Conservation (phyloP, 2,797 vertebrate species). For the Anguilla marmorata region DNA sequence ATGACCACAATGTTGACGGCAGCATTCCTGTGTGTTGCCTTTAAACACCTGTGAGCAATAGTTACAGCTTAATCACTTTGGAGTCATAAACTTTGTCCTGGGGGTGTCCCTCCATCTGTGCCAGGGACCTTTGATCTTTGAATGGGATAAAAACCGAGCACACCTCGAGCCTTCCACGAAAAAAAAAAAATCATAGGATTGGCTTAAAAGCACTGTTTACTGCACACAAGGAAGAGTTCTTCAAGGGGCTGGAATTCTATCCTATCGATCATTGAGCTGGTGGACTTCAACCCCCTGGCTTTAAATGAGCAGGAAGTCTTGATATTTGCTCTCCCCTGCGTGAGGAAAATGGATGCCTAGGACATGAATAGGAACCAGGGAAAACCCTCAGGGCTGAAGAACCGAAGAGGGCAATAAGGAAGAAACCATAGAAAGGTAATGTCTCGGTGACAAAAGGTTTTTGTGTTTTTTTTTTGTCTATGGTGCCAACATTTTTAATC, state of each 20-base stretch:
- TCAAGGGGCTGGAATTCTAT: background rate
- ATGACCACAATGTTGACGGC: background rate
- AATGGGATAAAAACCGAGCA: constrained; percentile 34
- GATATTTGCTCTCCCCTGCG: background rate
- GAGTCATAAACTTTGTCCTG: background rate
- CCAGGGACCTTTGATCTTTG: constrained; percentile 56
- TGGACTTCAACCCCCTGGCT: constrained; percentile 60
- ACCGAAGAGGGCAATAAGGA: background rate
- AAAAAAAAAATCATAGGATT: background rate
- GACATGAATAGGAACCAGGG: constrained; percentile 31
- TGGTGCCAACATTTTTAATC: background rate
- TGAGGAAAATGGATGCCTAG: background rate
- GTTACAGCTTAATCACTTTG: constrained; percentile 10
- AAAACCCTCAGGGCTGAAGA: constrained; percentile 21
- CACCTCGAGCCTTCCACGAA: constrained; percentile 35
- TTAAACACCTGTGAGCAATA: constrained; percentile 43
- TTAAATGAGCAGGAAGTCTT: constrained; percentile 55
- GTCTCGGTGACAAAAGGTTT: background rate
- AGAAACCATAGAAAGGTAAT: background rate
- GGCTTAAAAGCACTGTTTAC: background rate
- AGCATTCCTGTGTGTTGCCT: background rate
- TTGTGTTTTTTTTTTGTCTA: background rate
- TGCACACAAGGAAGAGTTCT: background rate
- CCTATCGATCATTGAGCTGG: constrained; percentile 20
- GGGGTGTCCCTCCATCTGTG: constrained; percentile 21